These are phyloP conservation scores for Girardinus metallicus DNA, from an alignment of 2,797 vertebrate genomes.

Conservation along the genomic window DNA sequence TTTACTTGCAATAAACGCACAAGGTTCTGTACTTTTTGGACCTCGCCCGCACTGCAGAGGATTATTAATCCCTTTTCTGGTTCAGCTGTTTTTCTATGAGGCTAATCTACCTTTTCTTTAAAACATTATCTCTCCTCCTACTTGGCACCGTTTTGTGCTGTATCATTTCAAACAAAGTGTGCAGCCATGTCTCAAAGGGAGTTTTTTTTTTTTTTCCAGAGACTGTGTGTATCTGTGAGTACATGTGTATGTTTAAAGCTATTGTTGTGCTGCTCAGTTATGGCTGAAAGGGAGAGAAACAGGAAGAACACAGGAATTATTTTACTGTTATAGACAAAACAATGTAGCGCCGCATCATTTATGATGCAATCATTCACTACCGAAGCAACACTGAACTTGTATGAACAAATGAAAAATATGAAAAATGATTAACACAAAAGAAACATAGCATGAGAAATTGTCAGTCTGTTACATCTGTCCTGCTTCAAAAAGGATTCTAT, in stretches of 20 bases:
- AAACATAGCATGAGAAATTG: background rate
- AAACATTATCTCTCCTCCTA: background rate
- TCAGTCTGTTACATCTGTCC: background rate
- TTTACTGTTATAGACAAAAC: background rate
- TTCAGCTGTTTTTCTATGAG: background rate
- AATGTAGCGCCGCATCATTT: background rate
- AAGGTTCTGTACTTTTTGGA: background rate
- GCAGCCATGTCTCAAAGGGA: conserved; percentile 37
- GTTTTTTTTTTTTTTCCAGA: conserved; percentile 25
- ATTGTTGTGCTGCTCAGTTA: conserved; percentile 51
- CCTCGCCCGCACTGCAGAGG: background rate
- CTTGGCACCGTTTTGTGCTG: background rate
- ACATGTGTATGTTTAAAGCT: conserved; percentile 52
- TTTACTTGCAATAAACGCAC: background rate
- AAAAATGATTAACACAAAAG: background rate
- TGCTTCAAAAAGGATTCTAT: background rate
- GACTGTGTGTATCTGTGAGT: conserved; percentile 33
- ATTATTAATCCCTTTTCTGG: background rate
- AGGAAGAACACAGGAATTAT: background rate
- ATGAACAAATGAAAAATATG: background rate
- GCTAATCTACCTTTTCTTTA: background rate
- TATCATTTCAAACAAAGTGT: conserved; percentile 31
- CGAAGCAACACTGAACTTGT: background rate
- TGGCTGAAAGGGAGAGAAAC: background rate
- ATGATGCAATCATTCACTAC: background rate